Evolutionary conservation across 2,797 vertebrate genomes (phyloP), one percentile per base, ranked within the genome.

Genomic region (Poeciliopsis gracilis): DNA sequence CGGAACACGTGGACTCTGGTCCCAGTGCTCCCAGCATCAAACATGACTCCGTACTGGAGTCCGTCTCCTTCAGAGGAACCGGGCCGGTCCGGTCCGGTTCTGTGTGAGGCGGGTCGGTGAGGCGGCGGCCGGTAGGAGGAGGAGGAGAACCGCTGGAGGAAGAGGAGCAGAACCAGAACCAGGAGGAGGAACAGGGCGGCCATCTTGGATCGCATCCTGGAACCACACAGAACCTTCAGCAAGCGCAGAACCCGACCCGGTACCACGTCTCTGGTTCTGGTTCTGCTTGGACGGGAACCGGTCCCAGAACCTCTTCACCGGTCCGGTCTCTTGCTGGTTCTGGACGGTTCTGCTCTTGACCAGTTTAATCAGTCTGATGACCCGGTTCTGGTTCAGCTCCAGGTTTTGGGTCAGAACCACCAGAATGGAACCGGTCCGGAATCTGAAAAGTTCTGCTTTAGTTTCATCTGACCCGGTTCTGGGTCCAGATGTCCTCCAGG

Each of bases 1-100:
- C 96, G 96, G 93, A 99, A 99, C 84, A 99, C 53, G 16, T 99
- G 98, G 82, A 99, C 90, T 46, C 98, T 95, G 69, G 98, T 99
- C 67, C 98, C 98, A 0, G 98, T 99, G 94, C 98, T 99, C 63
- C 98, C 98, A 0, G 97, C 98, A 0, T 99, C 98, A 82, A 99
- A 97, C 97, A 99, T 98, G 88, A 99, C 95, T 15, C 97, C 97
- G 9, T 97, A 99, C 88, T 95, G 96, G 87, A 95, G 71, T 1
- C 67, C 75, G 1, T 61, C 73, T 2, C 67, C 76, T 1, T 66
- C 13, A 12, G 74, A 53, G 2, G 88, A 79, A 2, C 25, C 38
- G 0, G 73, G 3, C 23, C 33, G 0, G 73, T 41, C 16, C 43
- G 11, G 4, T 43, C 78, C 49, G 16, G 72, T 84, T n/a, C 70